A percentile compares a stretch with the other conserved stretches of the same genome.
Conservation (phyloP, 2,797 vertebrate genomes). For the Pantherophis alleghaniensis region DNA sequence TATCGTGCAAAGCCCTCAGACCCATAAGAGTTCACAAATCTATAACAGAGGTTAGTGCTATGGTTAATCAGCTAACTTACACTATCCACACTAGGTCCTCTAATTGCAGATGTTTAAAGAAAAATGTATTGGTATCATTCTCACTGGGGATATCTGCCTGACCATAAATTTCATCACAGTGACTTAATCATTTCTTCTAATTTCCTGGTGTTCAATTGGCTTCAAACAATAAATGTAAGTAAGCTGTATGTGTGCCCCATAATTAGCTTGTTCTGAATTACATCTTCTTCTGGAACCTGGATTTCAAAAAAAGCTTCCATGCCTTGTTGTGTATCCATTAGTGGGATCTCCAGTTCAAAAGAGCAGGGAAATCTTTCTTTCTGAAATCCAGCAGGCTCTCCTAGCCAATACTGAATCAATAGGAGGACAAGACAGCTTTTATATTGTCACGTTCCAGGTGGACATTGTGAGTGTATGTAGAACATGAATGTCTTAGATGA, state of each 20-base stretch:
- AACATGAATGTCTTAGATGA: neutral
- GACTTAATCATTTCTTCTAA: neutral
- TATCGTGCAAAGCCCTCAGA: neutral
- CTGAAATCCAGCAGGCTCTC: neutral
- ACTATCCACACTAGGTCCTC: neutral
- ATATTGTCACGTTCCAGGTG: neutral
- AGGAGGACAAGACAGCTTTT: neutral
- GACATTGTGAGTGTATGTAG: neutral
- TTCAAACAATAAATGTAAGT: neutral
- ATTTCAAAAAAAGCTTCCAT: neutral
- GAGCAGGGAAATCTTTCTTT: neutral
- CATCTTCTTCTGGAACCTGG: neutral
- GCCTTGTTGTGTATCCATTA: neutral
- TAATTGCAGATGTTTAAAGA: neutral
- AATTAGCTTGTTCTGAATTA: neutral
- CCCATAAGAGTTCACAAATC: neutral
- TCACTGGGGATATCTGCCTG: neutral
- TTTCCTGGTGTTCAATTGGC: neutral
- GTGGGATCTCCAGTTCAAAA: neutral
- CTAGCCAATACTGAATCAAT: neutral
- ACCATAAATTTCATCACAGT: neutral
- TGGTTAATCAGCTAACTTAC: neutral
- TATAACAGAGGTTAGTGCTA: neutral
- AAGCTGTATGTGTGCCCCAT: neutral
- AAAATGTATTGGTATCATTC: neutral